A percentile compares a stretch with the other conserved stretches of the same genome.
These are phyloP conservation scores for Ptychoptera contaminata DNA, from an alignment of 2,888 invertebrate genomes.

Conservation along the genomic window DNA sequence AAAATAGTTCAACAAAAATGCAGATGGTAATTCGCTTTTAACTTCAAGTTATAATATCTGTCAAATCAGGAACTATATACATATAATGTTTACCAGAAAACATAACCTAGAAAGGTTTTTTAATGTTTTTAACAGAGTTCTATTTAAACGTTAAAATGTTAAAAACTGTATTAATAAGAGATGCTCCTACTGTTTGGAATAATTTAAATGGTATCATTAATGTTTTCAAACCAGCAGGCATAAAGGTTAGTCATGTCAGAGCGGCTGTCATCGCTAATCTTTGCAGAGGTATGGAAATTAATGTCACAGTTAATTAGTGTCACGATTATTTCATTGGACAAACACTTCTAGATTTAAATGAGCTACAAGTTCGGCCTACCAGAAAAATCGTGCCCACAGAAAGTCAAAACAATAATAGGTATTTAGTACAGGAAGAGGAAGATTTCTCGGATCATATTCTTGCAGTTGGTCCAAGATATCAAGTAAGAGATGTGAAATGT, in stretches of 20 bases:
- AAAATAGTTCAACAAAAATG: no score
- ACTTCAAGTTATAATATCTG: no score
- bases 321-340: no score
- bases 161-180: constrained; percentile 8
- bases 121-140: no score
- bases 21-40: no score
- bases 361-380: constrained; percentile 43
- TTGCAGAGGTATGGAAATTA: constrained; percentile 43
- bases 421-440: constrained; percentile 22
- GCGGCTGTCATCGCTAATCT: constrained; percentile 44
- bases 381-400: constrained; percentile 43
- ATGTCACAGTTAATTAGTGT: no score
- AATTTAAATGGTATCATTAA: constrained; percentile 59
- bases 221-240: constrained; percentile 59
- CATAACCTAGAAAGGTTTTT: no score
- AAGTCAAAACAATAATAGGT: constrained; percentile 15
- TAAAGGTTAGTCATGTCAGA: constrained; percentile 37
- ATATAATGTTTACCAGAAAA: no score
- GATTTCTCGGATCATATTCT: constrained; percentile 61
- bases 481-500: constrained; percentile 46
- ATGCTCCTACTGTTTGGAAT: constrained; percentile 46
- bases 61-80: no score
- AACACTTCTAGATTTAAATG: constrained; percentile 47
- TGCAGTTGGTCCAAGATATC: constrained; percentile 61
- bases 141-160: no score